These are phyloP conservation scores for Notechis scutatus DNA, from an alignment of 2,113 vertebrate genomes.

Conservation along the genomic window DNA sequence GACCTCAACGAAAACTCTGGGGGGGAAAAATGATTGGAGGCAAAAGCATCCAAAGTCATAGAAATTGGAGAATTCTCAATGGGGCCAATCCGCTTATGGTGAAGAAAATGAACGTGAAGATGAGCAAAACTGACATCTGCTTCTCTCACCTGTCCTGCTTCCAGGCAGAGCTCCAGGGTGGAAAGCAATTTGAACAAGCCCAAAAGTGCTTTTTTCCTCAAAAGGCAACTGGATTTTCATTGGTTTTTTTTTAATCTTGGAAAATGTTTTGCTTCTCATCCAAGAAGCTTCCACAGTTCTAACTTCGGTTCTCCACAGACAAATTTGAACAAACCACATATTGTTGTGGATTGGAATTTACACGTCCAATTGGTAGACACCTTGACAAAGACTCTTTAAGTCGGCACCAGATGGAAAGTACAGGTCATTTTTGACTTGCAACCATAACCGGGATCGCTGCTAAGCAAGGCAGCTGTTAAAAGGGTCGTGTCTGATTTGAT, in stretches of 20 bases:
- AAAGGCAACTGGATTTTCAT: too few relatives aligned
- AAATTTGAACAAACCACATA: background rate
- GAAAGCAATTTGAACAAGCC: background rate
- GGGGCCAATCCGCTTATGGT: too few relatives aligned
- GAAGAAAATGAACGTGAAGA: too few relatives aligned
- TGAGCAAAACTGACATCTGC: background rate
- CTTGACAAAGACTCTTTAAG: background rate
- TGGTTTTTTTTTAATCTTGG: too few relatives aligned
- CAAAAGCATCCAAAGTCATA: background rate
- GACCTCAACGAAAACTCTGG: background rate
- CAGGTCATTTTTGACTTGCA: too few relatives aligned
- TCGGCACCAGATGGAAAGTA: background rate
- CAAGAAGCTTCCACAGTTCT: too few relatives aligned
- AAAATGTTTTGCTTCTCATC: too few relatives aligned
- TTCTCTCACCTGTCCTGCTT: background rate
- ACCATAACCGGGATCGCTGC: too few relatives aligned
- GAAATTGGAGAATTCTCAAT: background rate
- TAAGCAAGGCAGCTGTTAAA: too few relatives aligned
- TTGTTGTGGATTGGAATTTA: background rate
- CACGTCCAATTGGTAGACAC: background rate
- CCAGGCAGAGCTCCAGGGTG: background rate
- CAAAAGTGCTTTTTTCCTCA: too few relatives aligned
- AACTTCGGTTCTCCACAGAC: too few relatives aligned
- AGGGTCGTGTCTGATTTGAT: too few relatives aligned
- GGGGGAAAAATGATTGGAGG: background rate